Percentiles rank a stretch among this genome's conserved stretches.
These are phyloP conservation scores for Bos javanicus DNA, from an alignment of 2,113 vertebrate genomes.

Conservation along the genomic window DNA sequence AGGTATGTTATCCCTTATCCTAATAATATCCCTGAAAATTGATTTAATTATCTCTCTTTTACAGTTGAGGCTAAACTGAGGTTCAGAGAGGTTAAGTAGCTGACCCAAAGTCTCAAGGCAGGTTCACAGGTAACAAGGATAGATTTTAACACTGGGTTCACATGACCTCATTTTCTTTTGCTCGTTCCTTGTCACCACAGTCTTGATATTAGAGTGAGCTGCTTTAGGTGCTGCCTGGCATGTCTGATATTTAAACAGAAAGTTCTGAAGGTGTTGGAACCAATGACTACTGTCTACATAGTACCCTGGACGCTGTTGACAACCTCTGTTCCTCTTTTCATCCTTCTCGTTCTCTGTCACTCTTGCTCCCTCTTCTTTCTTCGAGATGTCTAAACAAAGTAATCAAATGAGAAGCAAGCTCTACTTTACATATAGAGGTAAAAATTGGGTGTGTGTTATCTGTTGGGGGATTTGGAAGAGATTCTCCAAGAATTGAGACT, in stretches of 20 bases:
- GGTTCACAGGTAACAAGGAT: neutral
- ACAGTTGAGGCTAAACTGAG: neutral
- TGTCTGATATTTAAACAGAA: neutral
- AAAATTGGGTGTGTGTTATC: neutral
- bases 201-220: neutral
- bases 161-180: neutral
- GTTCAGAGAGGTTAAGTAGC: neutral
- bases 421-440: neutral
- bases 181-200: neutral
- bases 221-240: neutral
- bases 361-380: neutral
- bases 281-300: accelerated
- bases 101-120: neutral
- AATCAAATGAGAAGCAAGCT: neutral
- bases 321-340: neutral
- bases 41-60: neutral
- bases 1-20: neutral
- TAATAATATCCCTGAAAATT: neutral
- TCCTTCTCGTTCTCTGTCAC: neutral
- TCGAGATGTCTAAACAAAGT: neutral
- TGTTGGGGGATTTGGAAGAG: neutral
- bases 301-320: accelerated
- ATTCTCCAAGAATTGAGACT: neutral
- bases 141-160: neutral
- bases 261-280: neutral